Evolutionary conservation across 2,888 invertebrate species (phyloP).

Genomic region (Lumbricus terrestris): DNA sequence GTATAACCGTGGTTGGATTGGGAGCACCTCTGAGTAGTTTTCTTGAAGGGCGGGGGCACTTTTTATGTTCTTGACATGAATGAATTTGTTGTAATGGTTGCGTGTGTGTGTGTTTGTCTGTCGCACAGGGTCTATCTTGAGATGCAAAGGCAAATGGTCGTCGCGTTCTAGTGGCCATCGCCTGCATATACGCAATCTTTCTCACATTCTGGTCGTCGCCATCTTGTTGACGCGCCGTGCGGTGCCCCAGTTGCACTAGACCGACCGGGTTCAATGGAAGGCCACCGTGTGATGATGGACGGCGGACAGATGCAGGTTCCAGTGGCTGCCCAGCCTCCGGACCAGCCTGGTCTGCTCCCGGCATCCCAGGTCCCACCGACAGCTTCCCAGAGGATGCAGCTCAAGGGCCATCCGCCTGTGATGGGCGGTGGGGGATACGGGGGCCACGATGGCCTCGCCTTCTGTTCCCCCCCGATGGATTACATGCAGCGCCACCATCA

Average conservation of each 20-base stretch:
- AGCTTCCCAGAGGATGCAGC: neutral
- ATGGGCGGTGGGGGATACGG: neutral
- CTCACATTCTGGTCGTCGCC: neutral
- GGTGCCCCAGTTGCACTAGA: neutral
- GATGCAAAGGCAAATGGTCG: neutral
- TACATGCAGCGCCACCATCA: neutral
- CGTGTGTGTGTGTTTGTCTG: neutral
- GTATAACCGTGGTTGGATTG: no score
- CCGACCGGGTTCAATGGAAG: neutral
- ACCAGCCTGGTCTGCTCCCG: neutral
- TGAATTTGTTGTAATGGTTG: neutral
- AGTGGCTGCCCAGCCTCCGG: neutral
- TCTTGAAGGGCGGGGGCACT: no score
- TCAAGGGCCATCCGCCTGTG: neutral
- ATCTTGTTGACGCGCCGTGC: neutral
- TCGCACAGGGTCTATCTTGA: neutral
- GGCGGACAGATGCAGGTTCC: constrained; percentile 11
- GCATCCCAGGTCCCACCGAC: neutral
- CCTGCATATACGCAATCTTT: neutral
- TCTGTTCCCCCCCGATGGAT: neutral
- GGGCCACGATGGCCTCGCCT: neutral
- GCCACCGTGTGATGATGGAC: neutral
- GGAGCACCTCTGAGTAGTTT: no score
- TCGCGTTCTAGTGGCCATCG: neutral
- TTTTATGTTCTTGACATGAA: no score